Percentiles rank a stretch among this genome's conserved stretches.
phyloP scores from a whole-genome alignment of 2,113 vertebrate genomes.

The Callithrix jacchus region DNA sequence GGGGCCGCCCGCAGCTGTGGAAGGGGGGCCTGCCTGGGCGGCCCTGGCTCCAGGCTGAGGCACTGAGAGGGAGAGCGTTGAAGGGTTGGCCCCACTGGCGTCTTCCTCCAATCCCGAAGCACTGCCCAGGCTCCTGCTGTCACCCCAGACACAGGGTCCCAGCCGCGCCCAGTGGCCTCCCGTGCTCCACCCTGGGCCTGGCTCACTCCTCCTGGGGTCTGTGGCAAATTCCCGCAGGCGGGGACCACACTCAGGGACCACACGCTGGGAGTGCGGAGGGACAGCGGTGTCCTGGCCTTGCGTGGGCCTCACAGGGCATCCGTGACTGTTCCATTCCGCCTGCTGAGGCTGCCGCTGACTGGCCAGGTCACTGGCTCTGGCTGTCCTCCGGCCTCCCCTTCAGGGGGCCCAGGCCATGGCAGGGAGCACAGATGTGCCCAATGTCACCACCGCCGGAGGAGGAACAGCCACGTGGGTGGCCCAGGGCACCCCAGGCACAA shows the following conservation, averaged over 20 bases:
- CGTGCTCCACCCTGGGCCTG: background rate
- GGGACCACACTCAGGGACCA: background rate
- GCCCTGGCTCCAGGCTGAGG: background rate
- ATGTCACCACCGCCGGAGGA: fast-evolving
- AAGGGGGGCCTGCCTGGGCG: background rate
- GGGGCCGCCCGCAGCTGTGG: background rate
- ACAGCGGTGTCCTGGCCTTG: fast-evolving
- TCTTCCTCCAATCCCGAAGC: background rate
- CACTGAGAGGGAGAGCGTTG: too few species aligned
- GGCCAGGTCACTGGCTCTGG: background rate
- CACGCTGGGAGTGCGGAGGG: too few species aligned
- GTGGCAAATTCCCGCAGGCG: too few species aligned
- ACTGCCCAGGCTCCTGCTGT: too few species aligned
- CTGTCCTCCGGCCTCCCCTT: background rate
- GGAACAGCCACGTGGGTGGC: fast-evolving
- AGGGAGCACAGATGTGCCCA: fast-evolving
- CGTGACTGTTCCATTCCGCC: background rate
- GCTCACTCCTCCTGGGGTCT: background rate
- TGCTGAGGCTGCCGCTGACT: background rate
- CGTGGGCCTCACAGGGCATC: background rate
- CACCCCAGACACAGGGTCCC: background rate
- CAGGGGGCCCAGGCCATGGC: too few species aligned
- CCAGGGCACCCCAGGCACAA: background rate
- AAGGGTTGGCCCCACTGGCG: too few species aligned
- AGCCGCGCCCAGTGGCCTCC: background rate